Evolutionary conservation across 2,113 vertebrate species (phyloP).

Genomic region (Tylochromis polylepis): DNA sequence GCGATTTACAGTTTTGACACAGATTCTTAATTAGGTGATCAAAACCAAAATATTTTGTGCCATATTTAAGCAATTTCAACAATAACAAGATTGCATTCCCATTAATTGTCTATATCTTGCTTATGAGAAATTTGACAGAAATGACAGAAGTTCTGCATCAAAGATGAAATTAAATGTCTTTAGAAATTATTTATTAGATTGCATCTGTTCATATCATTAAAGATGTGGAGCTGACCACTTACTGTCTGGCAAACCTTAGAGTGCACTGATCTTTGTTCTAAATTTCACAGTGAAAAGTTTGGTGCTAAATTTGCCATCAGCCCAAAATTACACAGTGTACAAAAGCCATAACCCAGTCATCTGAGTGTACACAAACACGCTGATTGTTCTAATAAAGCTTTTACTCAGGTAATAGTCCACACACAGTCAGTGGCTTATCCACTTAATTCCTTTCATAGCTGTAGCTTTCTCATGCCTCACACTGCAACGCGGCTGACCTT

Average conservation of each 20-base stretch:
- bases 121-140: neutral
- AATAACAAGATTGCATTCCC: neutral
- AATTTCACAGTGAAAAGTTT: neutral
- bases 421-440: neutral
- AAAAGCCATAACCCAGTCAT: neutral
- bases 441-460: neutral
- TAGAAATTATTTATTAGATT: neutral
- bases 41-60: neutral
- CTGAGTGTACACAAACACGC: neutral
- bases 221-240: neutral
- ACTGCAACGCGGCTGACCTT: slow-evolving; percentile 36
- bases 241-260: neutral
- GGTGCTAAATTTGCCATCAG: neutral
- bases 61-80: neutral
- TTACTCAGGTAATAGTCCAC: neutral
- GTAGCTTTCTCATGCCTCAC: slow-evolving; percentile 14
- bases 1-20: neutral
- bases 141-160: neutral
- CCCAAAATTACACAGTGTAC: neutral
- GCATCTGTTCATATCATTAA: neutral
- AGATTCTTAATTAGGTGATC: neutral
- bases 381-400: neutral
- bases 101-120: neutral
- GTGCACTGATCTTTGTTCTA: neutral
- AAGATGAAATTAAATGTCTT: neutral